Base-by-base conservation (phyloP, 2,888 invertebrate species). In the Tortricodes alternella region DNA sequence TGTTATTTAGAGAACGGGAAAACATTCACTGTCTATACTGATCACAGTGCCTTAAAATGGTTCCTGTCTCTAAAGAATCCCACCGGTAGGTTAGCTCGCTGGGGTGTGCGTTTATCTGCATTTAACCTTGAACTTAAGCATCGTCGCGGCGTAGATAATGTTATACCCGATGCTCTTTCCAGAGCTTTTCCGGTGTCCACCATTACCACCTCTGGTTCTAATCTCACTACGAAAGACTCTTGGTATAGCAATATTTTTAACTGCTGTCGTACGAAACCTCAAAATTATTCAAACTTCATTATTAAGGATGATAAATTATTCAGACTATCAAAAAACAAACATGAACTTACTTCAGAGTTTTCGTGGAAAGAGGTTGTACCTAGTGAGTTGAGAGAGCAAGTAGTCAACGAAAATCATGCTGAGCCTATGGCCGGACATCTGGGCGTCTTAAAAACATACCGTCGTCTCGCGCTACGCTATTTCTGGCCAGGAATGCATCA, bases 21-120 rank as follows among this genome's bases (percentile, higher is more conserved):
- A 8, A 18, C 37, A 0, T 67, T 67, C 27, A 62, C 59, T 1
- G 63, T 70, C 0, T 67, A 58, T 23, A 69, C 69, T 0, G 67
- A 70, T 21, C 70, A 68, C 18, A 38, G 62, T 0, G 60, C 68
- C 1, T 13, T 70, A 0, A 68, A 68, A 50, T 68, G 66, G 65
- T 67, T 67, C 9, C 18, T 67, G 0, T 48, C 51, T 3, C 21
- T 71, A 0, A 43, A 13, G 0, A 68, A 67, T 16, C 67, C 66
- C 2, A 24, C 24, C 7, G 24, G 24, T 24, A 9, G 24, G 7
- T 8, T 24, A 9, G 24, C 24, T 7, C 24, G 24, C 24, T 24
- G 24, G 24, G 24, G 24, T 24, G 24, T 24, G 2, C 7, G 24
- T 7, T 9, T 24, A 7, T 24, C 24, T 8, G 24, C 24, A 7